These are phyloP conservation scores for Listronotus oregonensis DNA, from an alignment of 1,140 invertebrate genomes.

Conservation along the genomic window DNA sequence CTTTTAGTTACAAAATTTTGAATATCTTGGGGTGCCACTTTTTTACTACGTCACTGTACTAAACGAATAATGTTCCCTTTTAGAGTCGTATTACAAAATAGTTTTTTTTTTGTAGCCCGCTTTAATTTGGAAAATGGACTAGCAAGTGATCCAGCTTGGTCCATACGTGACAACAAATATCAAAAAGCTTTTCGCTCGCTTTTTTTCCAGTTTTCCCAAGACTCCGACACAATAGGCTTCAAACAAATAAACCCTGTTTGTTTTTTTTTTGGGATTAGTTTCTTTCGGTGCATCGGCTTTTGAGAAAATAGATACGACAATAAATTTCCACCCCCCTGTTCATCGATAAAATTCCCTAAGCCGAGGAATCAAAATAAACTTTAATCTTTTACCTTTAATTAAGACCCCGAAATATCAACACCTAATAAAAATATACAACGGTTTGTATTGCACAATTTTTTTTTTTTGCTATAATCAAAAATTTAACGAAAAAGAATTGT, in stretches of 20 bases:
- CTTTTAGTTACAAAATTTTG: too few species aligned
- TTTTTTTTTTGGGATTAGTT: constrained; percentile 34
- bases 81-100: background rate
- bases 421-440: too few species aligned
- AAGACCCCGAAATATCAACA: too few species aligned
- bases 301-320: constrained; percentile 13
- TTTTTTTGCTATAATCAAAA: too few species aligned
- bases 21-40: too few species aligned
- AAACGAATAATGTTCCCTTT: background rate
- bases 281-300: constrained; percentile 21
- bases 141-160: constrained; percentile 42
- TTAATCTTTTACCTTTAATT: too few species aligned
- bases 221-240: constrained; percentile 22
- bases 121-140: constrained; percentile 53
- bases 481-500: too few species aligned
- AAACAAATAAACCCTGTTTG: constrained; percentile 22
- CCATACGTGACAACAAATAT: constrained; percentile 37
- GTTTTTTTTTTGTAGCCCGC: constrained; percentile 48
- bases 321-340: constrained; percentile 11
- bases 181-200: constrained; percentile 44
- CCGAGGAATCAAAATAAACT: constrained; percentile 5
- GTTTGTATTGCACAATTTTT: too few species aligned
- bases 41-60: too few species aligned
- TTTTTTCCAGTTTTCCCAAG: constrained; percentile 16
- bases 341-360: background rate